phyloP scores from a whole-genome alignment of 2,797 vertebrate species.

The Rhinophrynus dorsalis region DNA sequence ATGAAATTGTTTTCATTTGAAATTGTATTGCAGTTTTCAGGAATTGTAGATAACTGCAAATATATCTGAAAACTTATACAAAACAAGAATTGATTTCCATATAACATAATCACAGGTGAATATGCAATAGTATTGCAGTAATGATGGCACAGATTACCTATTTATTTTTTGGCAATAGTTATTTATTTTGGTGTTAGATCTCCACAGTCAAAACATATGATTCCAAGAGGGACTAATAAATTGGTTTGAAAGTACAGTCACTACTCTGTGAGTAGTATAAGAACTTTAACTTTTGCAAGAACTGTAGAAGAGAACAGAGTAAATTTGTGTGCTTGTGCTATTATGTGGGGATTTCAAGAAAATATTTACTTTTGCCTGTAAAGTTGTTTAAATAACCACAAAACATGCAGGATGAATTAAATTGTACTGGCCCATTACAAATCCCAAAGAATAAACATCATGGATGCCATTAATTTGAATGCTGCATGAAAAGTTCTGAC shows the following conservation, averaged over 20 bases:
- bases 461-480: conserved; percentile 46
- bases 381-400: conserved; percentile 31
- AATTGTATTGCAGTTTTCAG: no score
- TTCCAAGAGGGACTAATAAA: not conserved
- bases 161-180: conserved; percentile 13
- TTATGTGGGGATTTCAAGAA: conserved; percentile 6
- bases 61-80: no score
- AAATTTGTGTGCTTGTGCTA: conserved; percentile 31
- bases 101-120: conserved; percentile 4
- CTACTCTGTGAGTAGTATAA: not conserved
- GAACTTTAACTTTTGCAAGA: not conserved
- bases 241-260: not conserved
- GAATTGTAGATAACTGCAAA: no score
- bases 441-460: conserved; percentile 51
- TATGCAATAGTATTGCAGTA: not conserved
- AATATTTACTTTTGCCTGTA: conserved; percentile 27
- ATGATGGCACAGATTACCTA: not conserved
- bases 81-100: not conserved
- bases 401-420: conserved; percentile 43
- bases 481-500: conserved; percentile 51
- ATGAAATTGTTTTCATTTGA: no score
- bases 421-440: conserved; percentile 45
- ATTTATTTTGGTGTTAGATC: not conserved
- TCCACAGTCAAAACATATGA: not conserved
- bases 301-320: not conserved